These are phyloP conservation scores for Ariopsis seemanni DNA, from an alignment of 2,113 vertebrate species.

Conservation along the genomic window DNA sequence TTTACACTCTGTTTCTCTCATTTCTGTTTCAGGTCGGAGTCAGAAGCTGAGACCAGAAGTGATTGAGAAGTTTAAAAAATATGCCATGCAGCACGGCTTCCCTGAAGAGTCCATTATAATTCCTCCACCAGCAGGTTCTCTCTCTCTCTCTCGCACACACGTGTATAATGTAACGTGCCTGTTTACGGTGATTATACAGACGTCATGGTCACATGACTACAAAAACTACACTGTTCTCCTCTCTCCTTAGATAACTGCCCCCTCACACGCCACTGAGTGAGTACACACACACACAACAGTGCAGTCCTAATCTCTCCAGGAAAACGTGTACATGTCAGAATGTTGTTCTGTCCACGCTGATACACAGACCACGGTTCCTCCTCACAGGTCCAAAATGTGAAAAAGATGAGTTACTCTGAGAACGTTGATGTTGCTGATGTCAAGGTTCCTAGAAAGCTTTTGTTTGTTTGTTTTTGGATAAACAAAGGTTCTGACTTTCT, in stretches of 20 bases:
- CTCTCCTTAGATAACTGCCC: conserved; percentile 43
- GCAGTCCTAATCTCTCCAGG: too few species aligned
- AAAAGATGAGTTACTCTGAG: background rate
- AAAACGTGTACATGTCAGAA: background rate
- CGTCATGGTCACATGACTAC: background rate
- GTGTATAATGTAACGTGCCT: background rate
- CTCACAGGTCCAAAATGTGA: background rate
- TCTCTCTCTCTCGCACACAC: background rate
- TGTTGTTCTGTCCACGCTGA: background rate
- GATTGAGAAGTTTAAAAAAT: conserved; percentile 68
- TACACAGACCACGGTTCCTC: background rate
- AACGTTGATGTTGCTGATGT: background rate
- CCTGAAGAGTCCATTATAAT: conserved; percentile 69
- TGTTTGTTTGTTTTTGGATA: background rate
- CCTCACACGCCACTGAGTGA: conserved; percentile 23
- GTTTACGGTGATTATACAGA: background rate
- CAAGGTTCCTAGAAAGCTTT: background rate
- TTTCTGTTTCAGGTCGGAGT: conserved; percentile 62
- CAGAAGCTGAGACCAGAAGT: conserved; percentile 55
- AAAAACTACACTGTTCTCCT: background rate
- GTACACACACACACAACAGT: background rate
- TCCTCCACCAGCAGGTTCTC: conserved; percentile 66
- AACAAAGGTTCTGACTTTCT: background rate
- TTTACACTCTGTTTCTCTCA: background rate
- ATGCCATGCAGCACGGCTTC: conserved; percentile 64